Conservation (phyloP, 1,140 invertebrate genomes). For the Carposina sasakii region DNA sequence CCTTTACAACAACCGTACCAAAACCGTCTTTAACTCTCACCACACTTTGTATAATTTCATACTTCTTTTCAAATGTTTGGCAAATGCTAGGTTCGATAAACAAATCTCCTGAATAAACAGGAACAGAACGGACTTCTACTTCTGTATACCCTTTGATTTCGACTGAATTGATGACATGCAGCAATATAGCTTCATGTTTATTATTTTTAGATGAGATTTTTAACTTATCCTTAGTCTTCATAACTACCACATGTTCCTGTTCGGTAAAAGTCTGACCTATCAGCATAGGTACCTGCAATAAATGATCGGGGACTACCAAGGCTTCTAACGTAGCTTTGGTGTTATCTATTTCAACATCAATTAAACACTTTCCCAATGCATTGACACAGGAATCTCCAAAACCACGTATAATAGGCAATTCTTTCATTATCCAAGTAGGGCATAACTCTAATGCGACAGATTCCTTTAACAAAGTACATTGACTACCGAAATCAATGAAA, state of each 20-base stretch:
- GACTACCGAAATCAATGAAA: conserved; percentile 27
- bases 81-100: too few relatives aligned
- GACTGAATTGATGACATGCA: too few relatives aligned
- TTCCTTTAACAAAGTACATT: conserved; percentile 20
- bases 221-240: conserved; percentile 11
- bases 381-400: conserved; percentile 11
- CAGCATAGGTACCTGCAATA: conserved; percentile 15
- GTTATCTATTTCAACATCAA: conserved; percentile 13
- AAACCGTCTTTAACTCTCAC: too few relatives aligned
- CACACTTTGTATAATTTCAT: too few relatives aligned
- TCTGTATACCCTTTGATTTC: too few relatives aligned
- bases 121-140: too few relatives aligned
- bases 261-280: conserved; percentile 26
- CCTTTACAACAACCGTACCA: too few relatives aligned
- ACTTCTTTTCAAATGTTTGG: background rate
- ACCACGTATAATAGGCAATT: conserved; percentile 18
- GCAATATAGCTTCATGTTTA: too few relatives aligned
- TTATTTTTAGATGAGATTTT: too few relatives aligned
- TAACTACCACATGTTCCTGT: background rate
- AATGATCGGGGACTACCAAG: conserved; percentile 16
- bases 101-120: too few relatives aligned
- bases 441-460: conserved; percentile 3
- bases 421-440: background rate
- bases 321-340: conserved; percentile 11
- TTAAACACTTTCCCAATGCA: conserved; percentile 9